Evolutionary conservation across 2,888 invertebrate species (phyloP), one percentile per base, ranked within the genome.

Genomic region (Nematopogon swammerdamellus): DNA sequence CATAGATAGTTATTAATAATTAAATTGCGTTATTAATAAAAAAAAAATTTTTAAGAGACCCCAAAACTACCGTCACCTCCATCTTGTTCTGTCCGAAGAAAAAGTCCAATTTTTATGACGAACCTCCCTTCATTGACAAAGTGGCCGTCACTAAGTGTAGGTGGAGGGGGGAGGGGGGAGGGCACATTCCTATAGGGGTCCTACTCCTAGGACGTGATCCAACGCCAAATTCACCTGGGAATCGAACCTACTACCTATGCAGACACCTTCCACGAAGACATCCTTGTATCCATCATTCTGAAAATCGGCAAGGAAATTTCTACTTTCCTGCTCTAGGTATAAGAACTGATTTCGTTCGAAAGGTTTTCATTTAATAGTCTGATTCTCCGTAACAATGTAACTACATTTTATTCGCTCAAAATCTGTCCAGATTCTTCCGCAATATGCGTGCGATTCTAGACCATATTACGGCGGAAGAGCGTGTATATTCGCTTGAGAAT

Each of bases 201-300:
- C 36, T 36, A 3, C 11, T 71, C 62, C 63, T 56, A 65, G 72
- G 72, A 77, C 77, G 75, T 73, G 75, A 63, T 64, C 61, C 67
- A 60, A 68, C 74, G 65, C 71, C 68, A 66, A 62, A 65, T 64
- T 67, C 80, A 77, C 80, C 79, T 79, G 80, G 80, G 80, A 80
- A 76, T 80, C 75, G 70, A 79, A 79, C 70, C 72, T 71, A 64
- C 77, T 72, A 72, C 70, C 70, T 14, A 3, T 36, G 36, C 36
- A 14, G 11, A 36, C 36, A 36, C 14, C 25, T 8, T 36, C 36
- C 3, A 14, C n/a, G 8, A 14, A 14, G 8, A 36, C 36, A n/a
- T n/a, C n/a, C n/a, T n/a, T n/a, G n/a, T n/a, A n/a, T n/a, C n/a
- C n/a, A n/a, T n/a, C n/a, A n/a, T n/a, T n/a, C n/a, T n/a, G n/a